Conservation (phyloP, 2,113 vertebrate genomes). For the Cromileptes altivelis region DNA sequence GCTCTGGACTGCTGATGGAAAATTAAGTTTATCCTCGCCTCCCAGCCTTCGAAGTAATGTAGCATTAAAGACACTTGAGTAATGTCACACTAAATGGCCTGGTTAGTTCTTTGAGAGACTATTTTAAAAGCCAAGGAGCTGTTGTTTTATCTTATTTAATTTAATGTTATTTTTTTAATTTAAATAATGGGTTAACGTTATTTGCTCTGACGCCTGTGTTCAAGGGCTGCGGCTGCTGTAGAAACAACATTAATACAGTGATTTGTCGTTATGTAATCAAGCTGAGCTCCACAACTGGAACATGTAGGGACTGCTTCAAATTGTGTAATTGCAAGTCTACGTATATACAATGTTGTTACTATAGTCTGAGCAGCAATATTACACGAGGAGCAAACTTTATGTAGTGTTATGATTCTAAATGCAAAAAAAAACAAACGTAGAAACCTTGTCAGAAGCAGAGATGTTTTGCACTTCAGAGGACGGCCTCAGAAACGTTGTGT, state of each 20-base stretch:
- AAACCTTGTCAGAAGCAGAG: slow-evolving; percentile 73
- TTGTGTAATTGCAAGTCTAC: slow-evolving; percentile 55
- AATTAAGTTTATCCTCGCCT: background rate
- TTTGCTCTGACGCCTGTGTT: slow-evolving; percentile 64
- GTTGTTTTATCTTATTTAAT: slow-evolving; percentile 90
- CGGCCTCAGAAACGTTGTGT: slow-evolving; percentile 71
- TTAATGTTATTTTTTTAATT: slow-evolving; percentile 85
- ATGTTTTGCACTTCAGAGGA: slow-evolving; percentile 82
- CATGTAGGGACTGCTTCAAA: slow-evolving; percentile 42
- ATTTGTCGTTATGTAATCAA: slow-evolving; percentile 66
- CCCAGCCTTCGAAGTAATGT: slow-evolving; percentile 72
- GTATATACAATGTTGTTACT: slow-evolving; percentile 54
- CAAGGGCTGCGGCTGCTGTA: slow-evolving; percentile 62
- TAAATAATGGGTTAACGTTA: slow-evolving; percentile 76
- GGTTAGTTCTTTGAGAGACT: slow-evolving; percentile 77
- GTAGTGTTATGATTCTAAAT: slow-evolving; percentile 79
- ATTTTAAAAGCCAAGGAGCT: slow-evolving; percentile 84
- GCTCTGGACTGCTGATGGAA: slow-evolving; percentile 17
- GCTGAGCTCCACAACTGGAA: slow-evolving; percentile 52
- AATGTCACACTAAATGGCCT: slow-evolving; percentile 77
- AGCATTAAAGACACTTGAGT: slow-evolving; percentile 80
- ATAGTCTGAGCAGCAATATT: slow-evolving; percentile 47
- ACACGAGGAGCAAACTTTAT: slow-evolving; percentile 49
- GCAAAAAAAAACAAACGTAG: slow-evolving; percentile 71
- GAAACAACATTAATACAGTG: slow-evolving; percentile 57